Conservation (phyloP, 2,888 invertebrate genomes). For the Anoplius nigerrimus region DNA sequence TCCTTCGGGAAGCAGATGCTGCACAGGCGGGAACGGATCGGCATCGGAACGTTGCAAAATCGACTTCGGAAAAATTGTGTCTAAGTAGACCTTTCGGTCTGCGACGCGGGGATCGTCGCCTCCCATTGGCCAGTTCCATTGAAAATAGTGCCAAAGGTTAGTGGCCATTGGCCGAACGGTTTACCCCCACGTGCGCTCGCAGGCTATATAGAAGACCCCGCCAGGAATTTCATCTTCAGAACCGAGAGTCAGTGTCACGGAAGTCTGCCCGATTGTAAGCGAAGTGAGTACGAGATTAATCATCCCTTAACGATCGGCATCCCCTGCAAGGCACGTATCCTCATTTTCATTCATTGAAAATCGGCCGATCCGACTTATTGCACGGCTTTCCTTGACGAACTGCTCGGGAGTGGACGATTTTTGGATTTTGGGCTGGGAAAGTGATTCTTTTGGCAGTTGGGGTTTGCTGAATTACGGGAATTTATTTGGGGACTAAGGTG, state of each 20-base stretch:
- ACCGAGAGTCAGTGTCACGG: conserved; percentile 73
- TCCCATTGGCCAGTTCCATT: conserved; percentile 65
- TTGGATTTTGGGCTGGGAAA: too few species aligned
- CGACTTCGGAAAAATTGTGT: conserved; percentile 29
- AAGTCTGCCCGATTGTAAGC: conserved; percentile 65
- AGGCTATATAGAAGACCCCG: conserved; percentile 74
- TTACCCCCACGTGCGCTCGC: conserved; percentile 61
- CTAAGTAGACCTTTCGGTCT: conserved; percentile 44
- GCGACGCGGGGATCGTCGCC: conserved; percentile 15
- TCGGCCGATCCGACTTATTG: too few species aligned
- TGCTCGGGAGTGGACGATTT: too few species aligned
- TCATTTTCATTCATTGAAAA: too few species aligned
- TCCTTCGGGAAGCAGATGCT: too few species aligned
- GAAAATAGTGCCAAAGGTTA: conserved; percentile 67
- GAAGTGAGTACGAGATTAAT: conserved; percentile 52
- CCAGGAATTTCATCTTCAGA: conserved; percentile 74
- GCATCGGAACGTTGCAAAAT: conserved; percentile 18
- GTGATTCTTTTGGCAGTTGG: too few species aligned
- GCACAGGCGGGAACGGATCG: conserved; percentile 11
- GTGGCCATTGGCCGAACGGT: conserved; percentile 67
- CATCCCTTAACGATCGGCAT: not conserved
- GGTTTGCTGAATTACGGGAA: too few species aligned
- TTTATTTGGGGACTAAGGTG: too few species aligned
- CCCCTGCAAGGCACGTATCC: not conserved
- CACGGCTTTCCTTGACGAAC: too few species aligned